Percentiles rank a stretch among this genome's conserved stretches.
phyloP scores from a whole-genome alignment of 2,797 vertebrate genomes.

The Trichosurus vulpecula region DNA sequence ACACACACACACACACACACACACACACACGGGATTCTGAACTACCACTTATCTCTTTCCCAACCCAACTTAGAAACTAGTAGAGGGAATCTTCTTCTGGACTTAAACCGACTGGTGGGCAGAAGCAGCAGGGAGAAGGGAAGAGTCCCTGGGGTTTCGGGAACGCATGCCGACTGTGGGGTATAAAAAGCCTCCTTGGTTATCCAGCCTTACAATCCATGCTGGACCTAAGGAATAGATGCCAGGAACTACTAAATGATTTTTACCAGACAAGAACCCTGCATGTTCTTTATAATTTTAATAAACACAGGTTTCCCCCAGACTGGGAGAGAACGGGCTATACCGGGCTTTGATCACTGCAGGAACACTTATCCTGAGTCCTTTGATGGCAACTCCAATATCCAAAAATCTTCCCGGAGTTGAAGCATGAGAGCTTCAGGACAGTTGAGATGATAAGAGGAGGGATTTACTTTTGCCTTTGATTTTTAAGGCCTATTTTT shows the following conservation, averaged over 20 bases:
- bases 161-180: not conserved
- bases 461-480: not conserved
- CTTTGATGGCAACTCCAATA: not conserved
- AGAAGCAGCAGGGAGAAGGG: not conserved
- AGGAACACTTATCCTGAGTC: not conserved
- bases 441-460: not conserved
- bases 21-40: not conserved
- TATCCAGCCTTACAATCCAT: not conserved
- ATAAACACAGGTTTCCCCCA: not conserved
- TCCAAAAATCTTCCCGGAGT: not conserved
- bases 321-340: fast-evolving
- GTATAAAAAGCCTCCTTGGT: not conserved
- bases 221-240: too few relatives aligned
- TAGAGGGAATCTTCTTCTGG: not conserved
- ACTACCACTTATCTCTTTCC: not conserved
- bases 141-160: not conserved
- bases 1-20: not conserved
- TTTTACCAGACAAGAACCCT: not conserved
- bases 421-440: not conserved
- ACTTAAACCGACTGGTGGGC: not conserved
- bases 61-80: not conserved
- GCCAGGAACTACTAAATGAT: not conserved
- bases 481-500: not conserved
- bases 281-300: not conserved
- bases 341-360: not conserved